These are phyloP conservation scores for Vombatus ursinus DNA, from an alignment of 2,113 vertebrate species.

Conservation along the genomic window DNA sequence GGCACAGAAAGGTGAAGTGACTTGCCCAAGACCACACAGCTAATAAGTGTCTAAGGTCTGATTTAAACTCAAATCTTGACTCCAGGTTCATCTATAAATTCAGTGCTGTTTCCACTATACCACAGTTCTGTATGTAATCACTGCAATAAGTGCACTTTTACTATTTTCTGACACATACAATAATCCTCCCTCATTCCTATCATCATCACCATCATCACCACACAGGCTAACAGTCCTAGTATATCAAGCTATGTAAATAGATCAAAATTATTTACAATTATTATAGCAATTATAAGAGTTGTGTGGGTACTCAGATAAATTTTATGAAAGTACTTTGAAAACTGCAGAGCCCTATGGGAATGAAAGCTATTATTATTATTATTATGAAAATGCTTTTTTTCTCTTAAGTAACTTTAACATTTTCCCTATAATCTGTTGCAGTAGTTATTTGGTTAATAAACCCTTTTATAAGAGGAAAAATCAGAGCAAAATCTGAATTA, in stretches of 20 bases:
- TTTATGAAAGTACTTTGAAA: neutral
- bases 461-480: neutral
- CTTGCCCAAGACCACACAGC: neutral
- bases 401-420: neutral
- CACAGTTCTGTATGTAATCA: neutral
- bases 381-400: neutral
- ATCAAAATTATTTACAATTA: accelerated
- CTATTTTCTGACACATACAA: neutral
- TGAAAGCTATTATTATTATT: neutral
- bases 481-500: neutral
- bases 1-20: neutral
- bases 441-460: neutral
- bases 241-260: accelerated
- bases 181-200: accelerated
- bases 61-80: neutral
- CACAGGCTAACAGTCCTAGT: accelerated
- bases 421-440: neutral
- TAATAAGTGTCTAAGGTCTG: neutral
- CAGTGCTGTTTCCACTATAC: neutral
- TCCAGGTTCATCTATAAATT: neutral
- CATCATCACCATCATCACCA: neutral
- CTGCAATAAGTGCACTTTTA: neutral
- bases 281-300: neutral
- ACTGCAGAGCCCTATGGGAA: neutral
- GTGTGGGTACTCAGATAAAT: neutral